Evolutionary conservation across 1,140 invertebrate species (phyloP).

Genomic region (Orius insidiosus): DNA sequence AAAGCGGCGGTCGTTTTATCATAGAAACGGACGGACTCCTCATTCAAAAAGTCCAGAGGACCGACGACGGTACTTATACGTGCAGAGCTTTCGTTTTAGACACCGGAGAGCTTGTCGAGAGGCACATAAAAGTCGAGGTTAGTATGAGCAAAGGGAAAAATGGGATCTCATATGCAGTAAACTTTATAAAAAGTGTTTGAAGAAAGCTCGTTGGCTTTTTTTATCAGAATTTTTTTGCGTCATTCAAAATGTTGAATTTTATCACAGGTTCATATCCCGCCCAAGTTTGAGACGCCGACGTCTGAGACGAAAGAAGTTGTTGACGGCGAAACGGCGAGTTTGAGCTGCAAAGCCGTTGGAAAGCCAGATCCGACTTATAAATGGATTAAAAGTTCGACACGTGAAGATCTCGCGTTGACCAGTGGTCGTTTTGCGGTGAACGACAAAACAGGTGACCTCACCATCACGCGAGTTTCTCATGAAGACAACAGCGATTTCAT

Average conservation of each 20-base stretch:
- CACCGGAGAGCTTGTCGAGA: conserved; percentile 57
- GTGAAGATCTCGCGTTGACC: conserved; percentile 39
- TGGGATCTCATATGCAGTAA: conserved; percentile 10
- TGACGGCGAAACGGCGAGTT: conserved; percentile 55
- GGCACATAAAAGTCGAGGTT: conserved; percentile 63
- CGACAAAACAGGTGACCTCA: conserved; percentile 34
- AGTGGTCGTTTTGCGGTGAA: conserved; percentile 32
- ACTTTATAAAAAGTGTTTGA: not conserved
- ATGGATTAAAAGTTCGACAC: conserved; percentile 43
- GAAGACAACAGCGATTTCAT: conserved; percentile 64
- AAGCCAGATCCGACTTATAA: conserved; percentile 63
- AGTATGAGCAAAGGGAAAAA: conserved; percentile 7
- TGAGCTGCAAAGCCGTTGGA: conserved; percentile 58
- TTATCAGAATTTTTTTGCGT: too few species aligned
- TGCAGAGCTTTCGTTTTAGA: conserved; percentile 63
- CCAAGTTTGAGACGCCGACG: conserved; percentile 39
- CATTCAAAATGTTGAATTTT: too few species aligned
- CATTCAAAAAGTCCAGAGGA: conserved; percentile 58
- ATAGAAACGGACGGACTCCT: conserved; percentile 55
- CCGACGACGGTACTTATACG: conserved; percentile 69
- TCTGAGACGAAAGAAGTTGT: conserved; percentile 41
- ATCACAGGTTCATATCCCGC: conserved; percentile 66
- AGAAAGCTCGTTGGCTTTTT: too few species aligned
- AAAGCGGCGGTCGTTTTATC: conserved; percentile 47
- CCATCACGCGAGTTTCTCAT: conserved; percentile 54